Conservation (phyloP, 2,113 vertebrate species). For the Puma concolor region DNA sequence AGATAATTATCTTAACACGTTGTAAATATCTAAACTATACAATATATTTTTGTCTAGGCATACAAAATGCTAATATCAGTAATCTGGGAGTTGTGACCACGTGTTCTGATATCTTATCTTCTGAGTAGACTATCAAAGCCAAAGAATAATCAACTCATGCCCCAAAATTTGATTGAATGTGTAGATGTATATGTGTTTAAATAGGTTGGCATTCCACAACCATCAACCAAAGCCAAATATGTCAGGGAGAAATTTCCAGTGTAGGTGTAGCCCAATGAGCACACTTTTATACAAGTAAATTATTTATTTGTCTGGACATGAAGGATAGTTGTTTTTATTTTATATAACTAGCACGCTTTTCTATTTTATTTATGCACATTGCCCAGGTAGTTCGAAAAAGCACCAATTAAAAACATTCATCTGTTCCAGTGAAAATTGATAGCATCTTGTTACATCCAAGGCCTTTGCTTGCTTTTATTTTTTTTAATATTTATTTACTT, state of each 20-base stretch:
- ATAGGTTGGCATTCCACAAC: neutral
- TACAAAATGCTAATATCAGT: neutral
- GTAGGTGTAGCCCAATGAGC: too few relatives aligned
- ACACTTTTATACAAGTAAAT: too few relatives aligned
- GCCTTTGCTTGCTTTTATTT: neutral
- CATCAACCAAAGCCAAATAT: neutral
- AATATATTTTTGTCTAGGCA: neutral
- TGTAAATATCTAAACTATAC: neutral
- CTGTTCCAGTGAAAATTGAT: neutral
- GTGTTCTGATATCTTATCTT: neutral
- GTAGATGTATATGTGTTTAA: neutral
- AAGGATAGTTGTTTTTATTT: slow-evolving; percentile 19
- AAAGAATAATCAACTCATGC: neutral
- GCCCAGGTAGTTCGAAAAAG: neutral
- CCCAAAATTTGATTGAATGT: neutral
- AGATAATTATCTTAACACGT: neutral
- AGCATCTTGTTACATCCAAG: neutral
- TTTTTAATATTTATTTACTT: too few relatives aligned
- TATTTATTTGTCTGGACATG: neutral
- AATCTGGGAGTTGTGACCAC: neutral
- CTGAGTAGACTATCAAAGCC: neutral
- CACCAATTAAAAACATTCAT: neutral
- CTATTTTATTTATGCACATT: neutral
- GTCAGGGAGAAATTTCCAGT: neutral
- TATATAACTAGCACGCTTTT: slow-evolving; percentile 12